Evolutionary conservation across 1,140 invertebrate genomes (phyloP).

Genomic region (Copidosoma floridanum): DNA sequence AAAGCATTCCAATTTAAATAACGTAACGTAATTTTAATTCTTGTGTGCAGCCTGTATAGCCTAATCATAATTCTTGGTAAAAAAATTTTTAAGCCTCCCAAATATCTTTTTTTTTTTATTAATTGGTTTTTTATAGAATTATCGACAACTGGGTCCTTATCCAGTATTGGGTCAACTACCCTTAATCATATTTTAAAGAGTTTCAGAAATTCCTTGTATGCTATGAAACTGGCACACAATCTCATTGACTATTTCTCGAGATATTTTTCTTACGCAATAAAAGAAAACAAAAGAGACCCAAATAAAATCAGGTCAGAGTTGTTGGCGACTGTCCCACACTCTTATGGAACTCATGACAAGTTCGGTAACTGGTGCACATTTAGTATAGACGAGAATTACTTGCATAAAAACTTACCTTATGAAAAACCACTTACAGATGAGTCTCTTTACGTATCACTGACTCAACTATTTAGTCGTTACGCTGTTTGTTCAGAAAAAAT

Average conservation of each 20-base stretch:
- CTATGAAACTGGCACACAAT: conserved; percentile 9
- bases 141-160: too few relatives aligned
- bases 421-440: not conserved
- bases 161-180: too few relatives aligned
- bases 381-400: not conserved
- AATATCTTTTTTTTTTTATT: too few relatives aligned
- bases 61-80: too few relatives aligned
- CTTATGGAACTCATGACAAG: conserved; percentile 15
- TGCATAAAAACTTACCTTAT: conserved; percentile 6
- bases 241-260: conserved; percentile 18
- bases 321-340: conserved; percentile 14
- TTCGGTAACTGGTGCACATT: conserved; percentile 17
- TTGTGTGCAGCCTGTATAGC: too few relatives aligned
- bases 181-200: conserved; percentile 27
- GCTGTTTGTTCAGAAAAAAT: conserved; percentile 13
- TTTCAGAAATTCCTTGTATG: conserved; percentile 20
- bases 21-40: too few relatives aligned
- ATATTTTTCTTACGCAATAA: conserved; percentile 20
- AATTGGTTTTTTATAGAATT: too few relatives aligned
- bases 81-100: too few relatives aligned
- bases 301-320: conserved; percentile 2
- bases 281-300: conserved; percentile 24
- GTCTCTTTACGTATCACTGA: not conserved
- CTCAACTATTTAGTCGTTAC: not conserved
- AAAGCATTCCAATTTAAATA: too few relatives aligned